A percentile compares a stretch with the other conserved stretches of the same genome.
Conservation (phyloP, 2,113 vertebrate genomes). For the Brachypteracias leptosomus region DNA sequence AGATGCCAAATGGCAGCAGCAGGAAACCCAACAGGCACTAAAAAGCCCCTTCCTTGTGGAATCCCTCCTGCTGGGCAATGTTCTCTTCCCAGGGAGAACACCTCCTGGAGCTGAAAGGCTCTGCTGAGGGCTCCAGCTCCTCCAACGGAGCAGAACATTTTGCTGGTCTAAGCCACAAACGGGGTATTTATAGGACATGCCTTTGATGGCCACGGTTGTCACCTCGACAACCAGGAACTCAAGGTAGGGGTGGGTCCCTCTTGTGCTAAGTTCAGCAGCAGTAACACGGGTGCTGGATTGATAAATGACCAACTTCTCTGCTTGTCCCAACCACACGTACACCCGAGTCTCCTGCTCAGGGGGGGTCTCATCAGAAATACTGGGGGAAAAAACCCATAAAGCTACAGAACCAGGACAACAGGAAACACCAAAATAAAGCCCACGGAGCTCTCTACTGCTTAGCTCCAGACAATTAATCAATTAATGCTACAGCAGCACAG, state of each 20-base stretch:
- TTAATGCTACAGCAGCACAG: not conserved
- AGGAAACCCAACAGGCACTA: not conserved
- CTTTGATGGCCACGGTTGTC: not conserved
- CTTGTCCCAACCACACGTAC: not conserved
- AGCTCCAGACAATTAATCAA: not conserved
- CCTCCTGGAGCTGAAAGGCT: not conserved
- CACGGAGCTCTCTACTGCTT: not conserved
- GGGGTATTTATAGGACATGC: not conserved
- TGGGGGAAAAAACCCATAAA: not conserved
- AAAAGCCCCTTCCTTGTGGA: not conserved
- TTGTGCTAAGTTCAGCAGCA: not conserved
- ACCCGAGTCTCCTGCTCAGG: not conserved
- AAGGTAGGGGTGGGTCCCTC: not conserved
- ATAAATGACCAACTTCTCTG: not conserved
- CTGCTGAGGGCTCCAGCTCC: not conserved
- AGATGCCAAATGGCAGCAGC: not conserved
- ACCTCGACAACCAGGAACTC: not conserved
- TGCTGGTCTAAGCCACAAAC: not conserved
- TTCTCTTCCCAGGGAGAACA: rapidly evolving
- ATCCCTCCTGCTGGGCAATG: not conserved
- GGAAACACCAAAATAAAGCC: not conserved
- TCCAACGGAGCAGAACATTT: not conserved
- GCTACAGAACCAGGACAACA: not conserved
- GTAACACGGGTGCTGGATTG: not conserved
- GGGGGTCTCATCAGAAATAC: not conserved